Percentiles rank a stretch among this genome's conserved stretches.
These are phyloP conservation scores for Lasiommata megera DNA, from an alignment of 2,888 invertebrate genomes.

Conservation along the genomic window DNA sequence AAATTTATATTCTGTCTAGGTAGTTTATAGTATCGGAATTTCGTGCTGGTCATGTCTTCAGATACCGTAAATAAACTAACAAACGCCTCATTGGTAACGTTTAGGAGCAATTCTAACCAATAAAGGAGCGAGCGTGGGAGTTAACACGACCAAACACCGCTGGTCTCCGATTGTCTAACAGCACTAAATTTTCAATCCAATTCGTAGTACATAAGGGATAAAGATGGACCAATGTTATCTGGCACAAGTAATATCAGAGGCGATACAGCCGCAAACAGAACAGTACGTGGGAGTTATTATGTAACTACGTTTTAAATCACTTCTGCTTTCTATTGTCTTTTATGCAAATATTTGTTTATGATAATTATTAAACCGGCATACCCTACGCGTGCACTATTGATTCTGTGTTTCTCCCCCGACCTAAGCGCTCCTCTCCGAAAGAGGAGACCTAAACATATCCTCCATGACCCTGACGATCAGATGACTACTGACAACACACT, in stretches of 20 bases:
- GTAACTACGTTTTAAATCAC: constrained; percentile 31
- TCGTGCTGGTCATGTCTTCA: constrained; percentile 54
- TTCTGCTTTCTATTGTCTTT: constrained; percentile 5
- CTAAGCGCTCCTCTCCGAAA: no score
- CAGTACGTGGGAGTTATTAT: constrained; percentile 63
- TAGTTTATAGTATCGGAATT: constrained; percentile 59
- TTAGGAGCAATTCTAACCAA: constrained; percentile 77
- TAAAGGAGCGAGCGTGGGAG: constrained; percentile 74
- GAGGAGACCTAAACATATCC: no score
- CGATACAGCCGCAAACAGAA: constrained; percentile 59
- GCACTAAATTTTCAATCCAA: constrained; percentile 20
- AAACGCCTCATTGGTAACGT: constrained; percentile 77
- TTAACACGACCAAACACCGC: constrained; percentile 51
- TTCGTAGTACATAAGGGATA: background rate
- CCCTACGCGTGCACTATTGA: background rate
- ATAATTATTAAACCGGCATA: background rate
- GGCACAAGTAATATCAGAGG: constrained; percentile 46
- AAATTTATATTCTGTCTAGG: constrained; percentile 61
- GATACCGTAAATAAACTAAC: constrained; percentile 73
- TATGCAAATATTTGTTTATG: constrained; percentile 6
- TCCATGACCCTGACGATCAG: no score
- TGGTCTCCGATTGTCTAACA: constrained; percentile 40
- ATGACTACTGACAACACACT: no score
- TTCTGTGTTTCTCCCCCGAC: no score
- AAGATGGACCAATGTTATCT: constrained; percentile 32